Percentiles rank a stretch among this genome's conserved stretches.
Conservation (phyloP, 2,113 vertebrate genomes). For the Loxodonta africana region DNA sequence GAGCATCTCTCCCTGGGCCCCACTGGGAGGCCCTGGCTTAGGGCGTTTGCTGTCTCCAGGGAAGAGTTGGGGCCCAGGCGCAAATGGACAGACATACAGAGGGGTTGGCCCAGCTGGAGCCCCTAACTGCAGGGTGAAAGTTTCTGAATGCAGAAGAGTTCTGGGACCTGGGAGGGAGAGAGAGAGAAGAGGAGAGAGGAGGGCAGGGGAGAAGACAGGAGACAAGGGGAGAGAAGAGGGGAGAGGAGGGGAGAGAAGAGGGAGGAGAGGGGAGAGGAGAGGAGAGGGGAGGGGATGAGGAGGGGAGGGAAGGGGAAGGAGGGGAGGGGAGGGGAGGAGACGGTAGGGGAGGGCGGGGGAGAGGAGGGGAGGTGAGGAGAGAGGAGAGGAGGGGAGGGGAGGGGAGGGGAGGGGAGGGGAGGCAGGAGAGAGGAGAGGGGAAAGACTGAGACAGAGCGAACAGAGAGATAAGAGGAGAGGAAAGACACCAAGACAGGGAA, state of each 20-base stretch:
- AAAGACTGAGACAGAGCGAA: not conserved
- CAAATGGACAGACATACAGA: conserved; percentile 11
- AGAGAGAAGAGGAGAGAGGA: no score
- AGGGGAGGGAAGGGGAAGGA: not conserved
- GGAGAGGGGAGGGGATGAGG: not conserved
- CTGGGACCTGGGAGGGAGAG: not conserved
- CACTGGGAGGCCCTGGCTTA: not conserved
- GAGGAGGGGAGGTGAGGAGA: not conserved
- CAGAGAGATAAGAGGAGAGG: not conserved
- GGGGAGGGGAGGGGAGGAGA: no score
- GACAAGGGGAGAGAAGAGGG: not conserved
- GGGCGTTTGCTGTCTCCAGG: not conserved
- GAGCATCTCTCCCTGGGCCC: not conserved
- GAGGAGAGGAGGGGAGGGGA: no score
- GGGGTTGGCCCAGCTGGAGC: not conserved
- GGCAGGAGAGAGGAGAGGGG: not conserved
- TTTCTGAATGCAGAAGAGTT: not conserved
- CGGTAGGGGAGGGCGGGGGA: no score
- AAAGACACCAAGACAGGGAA: not conserved
- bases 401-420: not conserved
- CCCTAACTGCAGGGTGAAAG: not conserved
- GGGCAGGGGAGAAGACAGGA: not conserved
- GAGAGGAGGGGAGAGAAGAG: not conserved
- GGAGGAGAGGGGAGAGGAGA: not conserved
- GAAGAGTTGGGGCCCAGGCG: not conserved